Evolutionary conservation across 2,888 invertebrate species (phyloP).

Genomic region (Aphodius sticticus): DNA sequence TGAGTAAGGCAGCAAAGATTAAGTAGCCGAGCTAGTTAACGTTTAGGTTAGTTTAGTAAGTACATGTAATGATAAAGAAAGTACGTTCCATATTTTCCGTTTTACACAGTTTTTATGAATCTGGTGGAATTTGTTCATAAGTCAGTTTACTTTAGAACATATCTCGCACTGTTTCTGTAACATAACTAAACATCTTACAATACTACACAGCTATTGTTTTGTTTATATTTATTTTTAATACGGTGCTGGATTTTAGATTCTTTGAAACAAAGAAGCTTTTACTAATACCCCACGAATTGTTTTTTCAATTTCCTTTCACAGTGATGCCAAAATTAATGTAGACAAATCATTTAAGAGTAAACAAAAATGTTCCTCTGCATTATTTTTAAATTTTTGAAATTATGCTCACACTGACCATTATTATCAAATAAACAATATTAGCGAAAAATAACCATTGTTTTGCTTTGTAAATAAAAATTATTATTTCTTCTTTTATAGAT

Average conservation of each 20-base stretch:
- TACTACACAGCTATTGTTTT: not conserved
- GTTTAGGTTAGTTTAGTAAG: conserved; percentile 20
- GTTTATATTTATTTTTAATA: conserved; percentile 10
- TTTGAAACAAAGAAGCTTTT: too few species aligned
- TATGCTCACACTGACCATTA: too few species aligned
- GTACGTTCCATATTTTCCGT: conserved; percentile 11
- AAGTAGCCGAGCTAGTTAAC: conserved; percentile 49
- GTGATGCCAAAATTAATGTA: too few species aligned
- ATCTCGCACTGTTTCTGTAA: not conserved
- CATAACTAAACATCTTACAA: not conserved
- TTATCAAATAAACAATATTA: too few species aligned
- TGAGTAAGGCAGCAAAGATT: conserved; percentile 59
- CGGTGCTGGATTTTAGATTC: conserved; percentile 5
- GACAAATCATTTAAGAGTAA: too few species aligned
- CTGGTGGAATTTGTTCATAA: not conserved
- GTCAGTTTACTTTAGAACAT: not conserved
- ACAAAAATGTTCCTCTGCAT: too few species aligned
- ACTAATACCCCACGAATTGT: too few species aligned
- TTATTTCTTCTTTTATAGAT: too few species aligned
- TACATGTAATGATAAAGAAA: not conserved
- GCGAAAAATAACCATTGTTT: too few species aligned
- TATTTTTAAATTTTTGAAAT: too few species aligned
- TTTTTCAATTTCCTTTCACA: not conserved
- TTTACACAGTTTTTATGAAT: not conserved
- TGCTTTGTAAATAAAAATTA: too few species aligned